phyloP scores from a whole-genome alignment of 1,140 invertebrate species.

The Octopus sinensis region DNA sequence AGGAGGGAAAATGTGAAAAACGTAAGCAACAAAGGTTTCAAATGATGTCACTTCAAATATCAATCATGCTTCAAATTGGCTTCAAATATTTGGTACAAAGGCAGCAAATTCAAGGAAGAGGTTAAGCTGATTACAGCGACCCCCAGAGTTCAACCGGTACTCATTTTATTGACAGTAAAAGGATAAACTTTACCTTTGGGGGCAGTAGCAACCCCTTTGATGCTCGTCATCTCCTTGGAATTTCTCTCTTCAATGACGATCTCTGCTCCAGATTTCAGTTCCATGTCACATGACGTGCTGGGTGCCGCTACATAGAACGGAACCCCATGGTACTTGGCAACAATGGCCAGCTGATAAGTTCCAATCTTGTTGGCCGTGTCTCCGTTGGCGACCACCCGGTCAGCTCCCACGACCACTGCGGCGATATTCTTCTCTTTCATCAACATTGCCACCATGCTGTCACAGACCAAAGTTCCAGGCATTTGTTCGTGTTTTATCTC shows the following conservation, averaged over 20 bases:
- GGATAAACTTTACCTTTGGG: constrained; percentile 65
- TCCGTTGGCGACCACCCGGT: constrained; percentile 82
- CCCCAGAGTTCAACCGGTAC: no score
- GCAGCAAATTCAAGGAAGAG: no score
- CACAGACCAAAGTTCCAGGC: constrained; percentile 87
- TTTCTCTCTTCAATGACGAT: constrained; percentile 94
- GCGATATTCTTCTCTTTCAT: constrained; percentile 69
- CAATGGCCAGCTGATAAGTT: constrained; percentile 90
- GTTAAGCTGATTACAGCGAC: no score
- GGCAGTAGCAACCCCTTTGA: constrained; percentile 79
- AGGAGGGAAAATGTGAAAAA: no score
- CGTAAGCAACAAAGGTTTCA: no score
- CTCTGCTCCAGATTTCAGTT: constrained; percentile 72
- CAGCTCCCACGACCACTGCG: constrained; percentile 60
- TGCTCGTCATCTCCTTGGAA: constrained; percentile 81
- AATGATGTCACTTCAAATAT: no score
- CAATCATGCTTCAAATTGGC: no score
- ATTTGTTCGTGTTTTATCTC: constrained; percentile 92
- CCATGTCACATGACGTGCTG: constrained; percentile 84
- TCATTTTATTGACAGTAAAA: no score
- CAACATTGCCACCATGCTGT: constrained; percentile 88
- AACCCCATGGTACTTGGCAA: constrained; percentile 84
- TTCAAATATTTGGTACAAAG: no score
- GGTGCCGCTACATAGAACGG: constrained; percentile 96
- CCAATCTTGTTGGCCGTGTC: constrained; percentile 99